A percentile compares a stretch with the other conserved stretches of the same genome.
phyloP scores from a whole-genome alignment of 2,113 vertebrate species.

The Butorides virescens region DNA sequence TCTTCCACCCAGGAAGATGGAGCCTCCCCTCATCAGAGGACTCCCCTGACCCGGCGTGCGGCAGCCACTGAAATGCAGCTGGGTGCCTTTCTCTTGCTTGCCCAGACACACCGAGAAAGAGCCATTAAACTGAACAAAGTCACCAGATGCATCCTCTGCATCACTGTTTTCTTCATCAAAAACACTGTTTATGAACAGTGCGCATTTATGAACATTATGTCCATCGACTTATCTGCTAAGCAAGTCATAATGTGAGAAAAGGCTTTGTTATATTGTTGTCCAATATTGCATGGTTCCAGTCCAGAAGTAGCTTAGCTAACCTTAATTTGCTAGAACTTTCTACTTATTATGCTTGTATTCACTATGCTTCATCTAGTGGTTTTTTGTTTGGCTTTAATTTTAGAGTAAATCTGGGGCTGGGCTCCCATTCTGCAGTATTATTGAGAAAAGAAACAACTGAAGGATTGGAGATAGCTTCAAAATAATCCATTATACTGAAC shows the following conservation, averaged over 20 bases:
- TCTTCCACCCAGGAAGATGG: neutral
- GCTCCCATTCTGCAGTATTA: neutral
- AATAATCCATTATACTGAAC: neutral
- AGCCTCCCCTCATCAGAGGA: neutral
- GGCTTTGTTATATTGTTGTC: neutral
- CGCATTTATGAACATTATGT: neutral
- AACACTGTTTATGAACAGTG: neutral
- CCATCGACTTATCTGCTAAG: neutral
- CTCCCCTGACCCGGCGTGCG: accelerated
- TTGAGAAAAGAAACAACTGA: neutral
- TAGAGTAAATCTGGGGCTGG: neutral
- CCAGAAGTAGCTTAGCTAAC: neutral
- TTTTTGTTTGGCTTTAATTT: neutral
- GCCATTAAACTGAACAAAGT: neutral
- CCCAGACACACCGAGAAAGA: neutral
- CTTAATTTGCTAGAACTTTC: neutral
- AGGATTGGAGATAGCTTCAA: neutral
- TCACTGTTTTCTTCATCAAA: neutral
- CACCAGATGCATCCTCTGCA: neutral
- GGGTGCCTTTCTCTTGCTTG: neutral
- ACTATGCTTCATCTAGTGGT: neutral
- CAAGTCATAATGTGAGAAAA: neutral
- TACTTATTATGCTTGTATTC: neutral
- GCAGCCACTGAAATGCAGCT: neutral
- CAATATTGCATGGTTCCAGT: neutral